Evolutionary conservation across 2,797 vertebrate species (phyloP).

Genomic region (Lithobates pipiens): DNA sequence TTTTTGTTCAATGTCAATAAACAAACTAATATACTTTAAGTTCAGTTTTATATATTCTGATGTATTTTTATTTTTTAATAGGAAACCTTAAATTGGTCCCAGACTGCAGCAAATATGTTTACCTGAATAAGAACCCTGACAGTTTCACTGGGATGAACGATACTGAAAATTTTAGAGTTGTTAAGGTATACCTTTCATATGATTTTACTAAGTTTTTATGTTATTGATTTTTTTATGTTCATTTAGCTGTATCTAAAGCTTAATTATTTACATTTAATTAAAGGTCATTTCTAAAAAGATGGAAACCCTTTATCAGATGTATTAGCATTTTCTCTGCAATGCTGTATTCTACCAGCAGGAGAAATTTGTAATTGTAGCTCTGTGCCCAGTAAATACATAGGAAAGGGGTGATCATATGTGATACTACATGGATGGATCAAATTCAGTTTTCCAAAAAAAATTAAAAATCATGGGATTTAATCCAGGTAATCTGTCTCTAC

Average conservation of each 20-base stretch:
- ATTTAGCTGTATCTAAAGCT: too few species aligned
- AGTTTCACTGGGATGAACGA: conserved; percentile 69
- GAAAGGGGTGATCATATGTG: background rate
- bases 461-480: background rate
- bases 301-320: too few species aligned
- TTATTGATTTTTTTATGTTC: too few species aligned
- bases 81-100: conserved; percentile 72
- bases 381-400: too few species aligned
- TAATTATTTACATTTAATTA: too few species aligned
- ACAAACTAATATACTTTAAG: background rate
- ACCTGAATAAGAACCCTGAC: conserved; percentile 68
- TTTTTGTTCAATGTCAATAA: background rate
- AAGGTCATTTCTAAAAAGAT: too few species aligned
- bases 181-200: conserved; percentile 71
- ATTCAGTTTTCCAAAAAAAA: background rate
- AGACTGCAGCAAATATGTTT: conserved; percentile 68
- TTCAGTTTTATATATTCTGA: background rate
- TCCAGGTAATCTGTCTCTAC: background rate
- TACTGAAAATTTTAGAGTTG: conserved; percentile 68
- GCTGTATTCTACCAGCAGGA: too few species aligned
- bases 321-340: too few species aligned
- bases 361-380: too few species aligned
- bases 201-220: background rate
- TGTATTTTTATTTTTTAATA: conserved; percentile 48
- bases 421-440: background rate